Percentiles rank a stretch among this genome's conserved stretches.
Conservation (phyloP, 2,113 vertebrate genomes). For the Cisticola juncidis region DNA sequence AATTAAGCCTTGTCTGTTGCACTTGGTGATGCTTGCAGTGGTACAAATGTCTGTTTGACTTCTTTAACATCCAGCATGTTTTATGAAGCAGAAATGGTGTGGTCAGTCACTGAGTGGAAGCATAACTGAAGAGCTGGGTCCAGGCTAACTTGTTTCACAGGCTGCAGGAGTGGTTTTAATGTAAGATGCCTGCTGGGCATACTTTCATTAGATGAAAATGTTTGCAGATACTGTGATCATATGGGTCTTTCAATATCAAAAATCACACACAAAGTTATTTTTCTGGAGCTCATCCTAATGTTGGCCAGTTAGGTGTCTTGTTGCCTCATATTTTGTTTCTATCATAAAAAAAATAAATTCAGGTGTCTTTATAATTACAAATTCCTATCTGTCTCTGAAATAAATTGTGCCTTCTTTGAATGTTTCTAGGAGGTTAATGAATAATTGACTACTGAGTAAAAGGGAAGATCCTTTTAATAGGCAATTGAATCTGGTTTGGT, state of each 20-base stretch:
- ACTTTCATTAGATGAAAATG: not conserved
- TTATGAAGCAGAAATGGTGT: not conserved
- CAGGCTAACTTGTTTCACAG: not conserved
- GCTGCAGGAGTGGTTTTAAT: not conserved
- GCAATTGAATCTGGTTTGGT: not conserved
- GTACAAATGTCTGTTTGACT: not conserved
- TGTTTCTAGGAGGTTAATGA: conserved; percentile 10
- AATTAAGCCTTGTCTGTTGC: not conserved
- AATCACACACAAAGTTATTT: not conserved
- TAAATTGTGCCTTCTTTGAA: not conserved
- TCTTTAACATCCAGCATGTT: not conserved
- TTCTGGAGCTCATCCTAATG: not conserved
- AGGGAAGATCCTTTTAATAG: not conserved
- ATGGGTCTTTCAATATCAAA: not conserved
- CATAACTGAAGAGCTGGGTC: fast-evolving
- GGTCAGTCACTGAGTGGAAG: not conserved
- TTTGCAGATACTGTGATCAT: not conserved
- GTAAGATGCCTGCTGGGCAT: not conserved
- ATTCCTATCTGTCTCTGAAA: not conserved
- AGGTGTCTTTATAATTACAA: not conserved
- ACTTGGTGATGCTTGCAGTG: not conserved
- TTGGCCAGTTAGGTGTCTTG: not conserved
- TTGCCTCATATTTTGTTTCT: not conserved
- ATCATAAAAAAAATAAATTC: not conserved
- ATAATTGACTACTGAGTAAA: not conserved